phyloP scores from a whole-genome alignment of 1,140 invertebrate genomes.

The Drosophila triauraria region DNA sequence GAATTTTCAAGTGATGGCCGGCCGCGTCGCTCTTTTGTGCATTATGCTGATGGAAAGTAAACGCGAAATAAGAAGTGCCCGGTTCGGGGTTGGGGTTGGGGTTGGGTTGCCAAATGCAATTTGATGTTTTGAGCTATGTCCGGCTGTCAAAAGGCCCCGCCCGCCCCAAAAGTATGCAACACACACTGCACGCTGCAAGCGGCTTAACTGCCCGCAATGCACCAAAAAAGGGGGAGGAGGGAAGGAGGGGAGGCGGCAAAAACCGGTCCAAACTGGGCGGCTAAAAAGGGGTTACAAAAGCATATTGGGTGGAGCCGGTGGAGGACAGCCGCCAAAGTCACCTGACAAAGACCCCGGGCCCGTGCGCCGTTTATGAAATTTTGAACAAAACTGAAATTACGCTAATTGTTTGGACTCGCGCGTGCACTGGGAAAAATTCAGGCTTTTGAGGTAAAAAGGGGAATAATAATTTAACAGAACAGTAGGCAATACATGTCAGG shows the following conservation, averaged over 20 bases:
- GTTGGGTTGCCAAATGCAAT: slow-evolving; percentile 28
- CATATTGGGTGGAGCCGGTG: not conserved
- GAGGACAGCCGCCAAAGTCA: slow-evolving; percentile 21
- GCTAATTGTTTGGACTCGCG: slow-evolving; percentile 81
- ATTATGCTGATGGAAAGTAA: slow-evolving; percentile 58
- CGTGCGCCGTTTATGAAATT: slow-evolving; percentile 80
- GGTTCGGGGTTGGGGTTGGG: not conserved
- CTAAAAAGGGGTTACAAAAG: not conserved
- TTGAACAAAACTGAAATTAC: slow-evolving; percentile 85
- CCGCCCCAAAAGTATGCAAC: slow-evolving; percentile 70
- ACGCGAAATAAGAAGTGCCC: slow-evolving; percentile 35
- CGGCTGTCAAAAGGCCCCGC: slow-evolving; percentile 58
- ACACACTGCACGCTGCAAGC: slow-evolving; percentile 21
- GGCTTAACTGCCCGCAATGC: slow-evolving; percentile 58
- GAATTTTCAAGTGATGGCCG: slow-evolving; percentile 62
- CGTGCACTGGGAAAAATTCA: not conserved
- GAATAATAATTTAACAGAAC: no score
- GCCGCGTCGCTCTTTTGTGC: slow-evolving; percentile 17
- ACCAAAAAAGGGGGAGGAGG: not conserved
- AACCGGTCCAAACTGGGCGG: slow-evolving; percentile 19
- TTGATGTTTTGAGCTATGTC: slow-evolving; percentile 40
- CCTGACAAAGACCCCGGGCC: slow-evolving; percentile 20
- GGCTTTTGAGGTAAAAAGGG: not conserved
- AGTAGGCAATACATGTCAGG: not conserved
- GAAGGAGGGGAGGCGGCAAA: slow-evolving; percentile 8